A percentile compares a stretch with the other conserved stretches of the same genome.
Evolutionary conservation across 2,797 vertebrate species (phyloP).

Genomic region (Brachyalestes nurse): DNA sequence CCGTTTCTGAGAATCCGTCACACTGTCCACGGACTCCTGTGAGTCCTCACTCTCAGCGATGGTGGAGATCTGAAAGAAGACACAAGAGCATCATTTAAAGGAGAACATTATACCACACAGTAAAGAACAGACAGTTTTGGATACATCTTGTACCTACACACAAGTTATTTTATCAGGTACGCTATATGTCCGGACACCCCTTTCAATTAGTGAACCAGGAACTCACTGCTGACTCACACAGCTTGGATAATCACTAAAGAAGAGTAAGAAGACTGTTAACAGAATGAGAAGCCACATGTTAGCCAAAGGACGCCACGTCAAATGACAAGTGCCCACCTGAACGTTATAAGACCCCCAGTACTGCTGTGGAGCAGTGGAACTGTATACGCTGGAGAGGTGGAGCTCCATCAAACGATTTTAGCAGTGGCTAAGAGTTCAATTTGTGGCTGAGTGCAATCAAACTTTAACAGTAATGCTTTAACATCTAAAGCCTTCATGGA

Average conservation of each 20-base stretch:
- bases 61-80: slow-evolving; percentile 88
- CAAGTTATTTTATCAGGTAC: background rate
- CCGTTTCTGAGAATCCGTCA: slow-evolving; percentile 96
- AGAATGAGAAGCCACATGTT: background rate
- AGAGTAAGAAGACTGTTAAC: background rate
- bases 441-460: background rate
- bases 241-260: background rate
- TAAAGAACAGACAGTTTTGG: background rate
- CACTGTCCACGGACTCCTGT: slow-evolving; percentile 98
- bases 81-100: slow-evolving; percentile 4
- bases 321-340: no score
- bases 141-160: background rate
- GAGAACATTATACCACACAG: background rate
- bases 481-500: background rate
- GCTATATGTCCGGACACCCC: background rate
- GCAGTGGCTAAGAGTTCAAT: no score
- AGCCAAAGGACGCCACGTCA: no score
- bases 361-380: no score
- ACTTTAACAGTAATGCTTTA: background rate
- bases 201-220: background rate
- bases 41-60: slow-evolving; percentile 98
- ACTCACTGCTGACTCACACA: background rate
- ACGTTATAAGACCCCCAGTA: no score
- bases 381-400: no score
- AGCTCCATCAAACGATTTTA: background rate